Evolutionary conservation across 2,113 vertebrate genomes (phyloP).

Genomic region (Spizaetus ornatus): DNA sequence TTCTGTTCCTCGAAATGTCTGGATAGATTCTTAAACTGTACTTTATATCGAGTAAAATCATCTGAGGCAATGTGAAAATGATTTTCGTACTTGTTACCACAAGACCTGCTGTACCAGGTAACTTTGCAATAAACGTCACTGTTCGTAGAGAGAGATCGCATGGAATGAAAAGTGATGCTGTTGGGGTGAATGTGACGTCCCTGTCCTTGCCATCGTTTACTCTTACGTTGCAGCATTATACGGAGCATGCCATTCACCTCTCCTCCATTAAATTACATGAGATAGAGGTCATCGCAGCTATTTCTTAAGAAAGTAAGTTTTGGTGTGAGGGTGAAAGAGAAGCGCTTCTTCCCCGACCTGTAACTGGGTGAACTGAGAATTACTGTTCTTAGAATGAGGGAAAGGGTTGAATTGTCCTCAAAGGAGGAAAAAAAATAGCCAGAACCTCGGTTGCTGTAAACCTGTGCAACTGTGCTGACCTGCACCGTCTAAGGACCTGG

Average conservation of each 20-base stretch:
- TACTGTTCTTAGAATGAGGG: background rate
- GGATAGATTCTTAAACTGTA: background rate
- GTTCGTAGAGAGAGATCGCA: slow-evolving; percentile 1
- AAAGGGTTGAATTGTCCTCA: background rate
- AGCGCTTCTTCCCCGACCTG: background rate
- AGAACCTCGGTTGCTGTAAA: background rate
- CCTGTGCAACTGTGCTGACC: background rate
- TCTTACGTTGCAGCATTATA: background rate
- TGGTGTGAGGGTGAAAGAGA: background rate
- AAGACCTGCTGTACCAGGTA: slow-evolving; percentile 3
- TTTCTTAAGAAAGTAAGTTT: background rate
- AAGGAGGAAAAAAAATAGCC: background rate
- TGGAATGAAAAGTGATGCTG: background rate
- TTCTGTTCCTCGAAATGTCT: background rate
- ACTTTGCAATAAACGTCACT: slow-evolving; percentile 52
- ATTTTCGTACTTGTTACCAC: slow-evolving; percentile 21
- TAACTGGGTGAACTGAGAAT: background rate
- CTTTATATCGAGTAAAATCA: background rate
- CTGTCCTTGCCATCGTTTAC: background rate
- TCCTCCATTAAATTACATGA: background rate
- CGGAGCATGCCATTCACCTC: background rate
- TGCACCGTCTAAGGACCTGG: background rate
- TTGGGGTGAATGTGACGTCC: background rate
- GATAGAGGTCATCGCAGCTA: background rate
- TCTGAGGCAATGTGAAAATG: background rate